Evolutionary conservation across 2,888 invertebrate genomes (phyloP).

Genomic region (Epinotia brunnichana): DNA sequence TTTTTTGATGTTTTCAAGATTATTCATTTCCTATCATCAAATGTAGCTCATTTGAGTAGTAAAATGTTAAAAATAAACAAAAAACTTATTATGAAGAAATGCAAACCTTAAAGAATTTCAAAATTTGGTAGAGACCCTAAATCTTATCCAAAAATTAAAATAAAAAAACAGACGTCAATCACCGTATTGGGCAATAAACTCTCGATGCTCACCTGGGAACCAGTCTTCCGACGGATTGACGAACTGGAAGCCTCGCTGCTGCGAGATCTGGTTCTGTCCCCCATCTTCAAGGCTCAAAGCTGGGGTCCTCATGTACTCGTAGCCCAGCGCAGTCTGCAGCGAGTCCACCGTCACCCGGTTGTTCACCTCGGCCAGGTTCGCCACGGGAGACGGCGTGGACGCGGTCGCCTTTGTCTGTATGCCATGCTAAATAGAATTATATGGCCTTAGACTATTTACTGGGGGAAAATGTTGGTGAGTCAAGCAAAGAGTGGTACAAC

Average conservation of each 20-base stretch:
- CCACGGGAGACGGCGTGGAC: conserved; percentile 91
- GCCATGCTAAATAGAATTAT: conserved; percentile 87
- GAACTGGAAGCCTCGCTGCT: conserved; percentile 92
- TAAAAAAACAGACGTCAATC: no score
- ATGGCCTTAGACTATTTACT: conserved; percentile 66
- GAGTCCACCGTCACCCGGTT: conserved; percentile 87
- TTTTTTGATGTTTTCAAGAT: no score
- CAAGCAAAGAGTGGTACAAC: conserved; percentile 35
- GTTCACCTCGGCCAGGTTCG: conserved; percentile 91
- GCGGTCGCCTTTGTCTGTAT: conserved; percentile 93
- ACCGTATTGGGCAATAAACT: no score
- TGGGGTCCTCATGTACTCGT: conserved; percentile 91
- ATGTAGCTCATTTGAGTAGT: no score
- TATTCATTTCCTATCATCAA: no score
- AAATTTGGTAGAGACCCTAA: no score
- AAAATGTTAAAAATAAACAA: no score
- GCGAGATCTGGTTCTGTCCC: conserved; percentile 87
- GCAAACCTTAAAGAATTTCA: no score
- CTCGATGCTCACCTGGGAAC: conserved; percentile 88
- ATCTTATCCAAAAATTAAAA: no score
- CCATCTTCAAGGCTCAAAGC: conserved; percentile 88
- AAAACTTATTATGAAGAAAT: no score
- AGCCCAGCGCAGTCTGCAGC: conserved; percentile 90
- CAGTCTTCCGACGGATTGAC: conserved; percentile 94
- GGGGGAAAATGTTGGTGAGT: conserved; percentile 56